Evolutionary conservation across 1,140 invertebrate genomes (phyloP).

Genomic region (Maniola jurtina): DNA sequence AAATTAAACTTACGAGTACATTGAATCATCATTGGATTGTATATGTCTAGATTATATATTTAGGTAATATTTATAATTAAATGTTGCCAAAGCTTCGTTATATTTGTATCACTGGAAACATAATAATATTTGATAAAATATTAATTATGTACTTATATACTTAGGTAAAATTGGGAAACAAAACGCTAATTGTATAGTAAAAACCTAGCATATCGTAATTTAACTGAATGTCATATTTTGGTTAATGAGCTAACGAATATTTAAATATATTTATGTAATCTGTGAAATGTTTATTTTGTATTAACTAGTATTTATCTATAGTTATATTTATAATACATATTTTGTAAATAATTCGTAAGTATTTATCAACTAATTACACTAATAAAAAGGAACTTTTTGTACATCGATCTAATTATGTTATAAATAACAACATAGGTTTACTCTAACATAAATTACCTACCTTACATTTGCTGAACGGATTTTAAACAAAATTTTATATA

Average conservation of each 20-base stretch:
- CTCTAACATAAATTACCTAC: background rate
- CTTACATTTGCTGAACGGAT: background rate
- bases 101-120: constrained; percentile 25
- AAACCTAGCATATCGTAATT: constrained; percentile 55
- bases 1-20: no score
- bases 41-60: background rate
- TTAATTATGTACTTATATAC: constrained; percentile 30
- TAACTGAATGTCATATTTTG: constrained; percentile 11
- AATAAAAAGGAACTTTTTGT: no score
- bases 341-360: background rate
- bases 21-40: background rate
- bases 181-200: constrained; percentile 69
- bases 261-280: constrained; percentile 3
- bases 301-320: background rate
- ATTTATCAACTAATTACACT: background rate
- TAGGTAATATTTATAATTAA: constrained; percentile 9
- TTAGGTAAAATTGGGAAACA: constrained; percentile 64
- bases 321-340: background rate
- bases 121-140: constrained; percentile 24
- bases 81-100: constrained; percentile 48
- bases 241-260: constrained; percentile 12
- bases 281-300: constrained; percentile 18
- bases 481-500: background rate
- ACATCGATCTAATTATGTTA: no score
- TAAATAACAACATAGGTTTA: background rate